A percentile compares a stretch with the other conserved stretches of the same genome.
phyloP scores from a whole-genome alignment of 2,797 vertebrate genomes.

The Microhierax caerulescens region DNA sequence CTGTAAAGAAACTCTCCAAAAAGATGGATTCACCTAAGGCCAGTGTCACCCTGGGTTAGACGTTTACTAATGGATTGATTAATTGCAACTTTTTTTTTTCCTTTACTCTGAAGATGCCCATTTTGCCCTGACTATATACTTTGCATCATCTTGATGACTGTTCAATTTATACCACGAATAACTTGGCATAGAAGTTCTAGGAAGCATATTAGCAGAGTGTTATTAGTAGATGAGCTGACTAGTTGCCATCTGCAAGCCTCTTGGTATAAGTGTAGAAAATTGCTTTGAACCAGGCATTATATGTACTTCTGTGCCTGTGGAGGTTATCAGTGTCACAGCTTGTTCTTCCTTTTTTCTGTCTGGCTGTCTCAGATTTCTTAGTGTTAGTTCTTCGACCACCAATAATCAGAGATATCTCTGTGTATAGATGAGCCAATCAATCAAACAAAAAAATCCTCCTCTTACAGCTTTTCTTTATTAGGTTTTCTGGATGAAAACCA shows the following conservation, averaged over 20 bases:
- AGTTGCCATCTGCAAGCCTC: neutral
- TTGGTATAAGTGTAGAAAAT: neutral
- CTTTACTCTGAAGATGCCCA: neutral
- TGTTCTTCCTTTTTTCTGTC: neutral
- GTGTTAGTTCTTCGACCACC: neutral
- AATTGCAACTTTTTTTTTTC: neutral
- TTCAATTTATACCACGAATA: neutral
- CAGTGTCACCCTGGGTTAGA: neutral
- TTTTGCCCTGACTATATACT: neutral
- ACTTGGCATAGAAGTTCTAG: neutral
- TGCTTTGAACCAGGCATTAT: neutral
- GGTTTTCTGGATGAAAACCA: neutral
- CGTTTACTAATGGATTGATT: rapidly evolving
- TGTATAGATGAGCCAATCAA: neutral
- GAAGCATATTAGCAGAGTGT: neutral
- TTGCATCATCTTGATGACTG: neutral
- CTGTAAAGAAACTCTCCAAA: neutral
- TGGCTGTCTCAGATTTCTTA: neutral
- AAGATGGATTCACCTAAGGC: neutral
- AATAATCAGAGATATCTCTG: neutral
- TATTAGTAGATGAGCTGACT: neutral
- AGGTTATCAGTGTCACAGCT: neutral
- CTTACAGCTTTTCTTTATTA: neutral
- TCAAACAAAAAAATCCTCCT: neutral
- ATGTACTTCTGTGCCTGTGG: neutral